Evolutionary conservation across 64 coral and sea anemone species (phyloP), one percentile per base, ranked within the genome.

Genomic region (Actinia equina): DNA sequence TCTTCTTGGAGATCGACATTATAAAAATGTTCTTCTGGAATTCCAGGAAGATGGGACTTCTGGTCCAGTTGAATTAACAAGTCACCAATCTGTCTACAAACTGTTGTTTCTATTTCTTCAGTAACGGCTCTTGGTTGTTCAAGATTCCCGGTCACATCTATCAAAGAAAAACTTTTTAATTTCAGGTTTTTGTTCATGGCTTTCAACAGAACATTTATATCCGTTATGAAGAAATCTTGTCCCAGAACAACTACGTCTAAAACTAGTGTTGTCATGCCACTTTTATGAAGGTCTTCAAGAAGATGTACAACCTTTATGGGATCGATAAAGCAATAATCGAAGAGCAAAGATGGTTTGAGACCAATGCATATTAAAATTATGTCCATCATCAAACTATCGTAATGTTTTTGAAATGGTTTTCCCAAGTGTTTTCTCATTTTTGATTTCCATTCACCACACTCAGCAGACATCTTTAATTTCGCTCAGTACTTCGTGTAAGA

Each of bases 301-400:
- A 89, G 46, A n/a, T 55, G 44, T 11, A 17, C 10, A 10, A 83
- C 81, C 41, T 84, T 89, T 19, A 43, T 45, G 30, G 49, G 42
- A 59, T 89, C 88, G 10, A 89, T 69, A 43, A 64, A 64, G 0
- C 56, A 64, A 76, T 89, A 89, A 74, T 89, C 88, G 42, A 89
- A 89, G 3, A 89, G 81, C n/a, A 89, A 59, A 17, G 88, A 89
- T 17, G 61, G 88, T 12, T 89, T 89, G 8, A 89, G 15, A 43
- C 81, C 88, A 54, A 84, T 64, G 11, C 43, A 84, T 22, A 89
- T 84, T 5, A n/a, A 52, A 51, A 71, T 46, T 6, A 89, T 83
- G 74, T 89, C 88, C 22, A 77, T 8, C 46, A 84, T 52, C 58
- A 89, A 84, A 8, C 26, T 43, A 58, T 70, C 49, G 64, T 84